Conservation (phyloP, 1,140 invertebrate species). For the Mercenaria mercenaria region DNA sequence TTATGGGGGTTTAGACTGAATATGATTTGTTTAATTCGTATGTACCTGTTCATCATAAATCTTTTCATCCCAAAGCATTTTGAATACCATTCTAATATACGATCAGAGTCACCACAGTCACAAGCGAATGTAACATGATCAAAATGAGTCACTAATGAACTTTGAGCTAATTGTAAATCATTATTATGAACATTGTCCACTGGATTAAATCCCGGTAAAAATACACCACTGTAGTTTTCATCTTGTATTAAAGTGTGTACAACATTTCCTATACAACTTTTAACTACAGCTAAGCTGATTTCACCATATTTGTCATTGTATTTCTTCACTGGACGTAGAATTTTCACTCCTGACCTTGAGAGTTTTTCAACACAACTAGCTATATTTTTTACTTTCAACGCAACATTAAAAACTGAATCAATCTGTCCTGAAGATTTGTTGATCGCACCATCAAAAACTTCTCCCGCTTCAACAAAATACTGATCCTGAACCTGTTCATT, state of each 20-base stretch:
- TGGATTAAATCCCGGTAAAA: slow-evolving; percentile 85
- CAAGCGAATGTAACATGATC: slow-evolving; percentile 87
- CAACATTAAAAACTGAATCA: slow-evolving; percentile 87
- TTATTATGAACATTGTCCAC: background rate
- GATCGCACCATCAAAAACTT: background rate
- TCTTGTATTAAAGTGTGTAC: slow-evolving; percentile 87
- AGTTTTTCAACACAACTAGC: slow-evolving; percentile 77
- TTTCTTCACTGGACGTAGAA: slow-evolving; percentile 78
- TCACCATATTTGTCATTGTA: slow-evolving; percentile 82
- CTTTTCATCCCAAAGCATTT: slow-evolving; percentile 87
- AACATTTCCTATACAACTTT: slow-evolving; percentile 87
- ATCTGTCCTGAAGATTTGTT: background rate
- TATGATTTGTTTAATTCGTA: too few species aligned
- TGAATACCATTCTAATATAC: slow-evolving; percentile 87
- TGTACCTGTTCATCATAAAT: slow-evolving; percentile 87
- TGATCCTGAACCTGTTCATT: slow-evolving; percentile 38
- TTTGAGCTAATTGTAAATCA: background rate
- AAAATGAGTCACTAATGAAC: slow-evolving; percentile 80
- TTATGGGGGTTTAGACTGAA: too few species aligned
- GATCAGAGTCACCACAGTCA: slow-evolving; percentile 81
- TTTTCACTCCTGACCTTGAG: slow-evolving; percentile 70
- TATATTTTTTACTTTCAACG: slow-evolving; percentile 86
- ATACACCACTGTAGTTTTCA: slow-evolving; percentile 83
- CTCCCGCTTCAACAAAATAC: slow-evolving; percentile 55
- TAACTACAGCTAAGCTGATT: slow-evolving; percentile 85